These are phyloP conservation scores for Drosophila meridiana DNA, from an alignment of 2,888 invertebrate genomes.

Conservation along the genomic window DNA sequence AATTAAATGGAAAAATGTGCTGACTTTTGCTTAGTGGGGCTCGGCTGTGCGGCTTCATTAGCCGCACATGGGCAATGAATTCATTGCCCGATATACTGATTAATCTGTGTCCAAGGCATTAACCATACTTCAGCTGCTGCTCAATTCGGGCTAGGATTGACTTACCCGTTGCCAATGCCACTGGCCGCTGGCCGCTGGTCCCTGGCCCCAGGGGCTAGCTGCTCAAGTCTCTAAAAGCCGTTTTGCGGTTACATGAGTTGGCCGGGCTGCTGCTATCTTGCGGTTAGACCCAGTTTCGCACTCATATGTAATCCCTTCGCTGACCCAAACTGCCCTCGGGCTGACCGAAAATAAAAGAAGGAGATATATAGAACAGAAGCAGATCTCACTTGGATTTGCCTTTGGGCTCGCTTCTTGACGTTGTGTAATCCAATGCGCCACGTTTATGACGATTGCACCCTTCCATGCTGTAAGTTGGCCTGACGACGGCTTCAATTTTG, in stretches of 20 bases:
- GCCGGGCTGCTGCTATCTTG: constrained; percentile 32
- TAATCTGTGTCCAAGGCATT: constrained; percentile 79
- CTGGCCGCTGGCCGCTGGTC: constrained; percentile 7
- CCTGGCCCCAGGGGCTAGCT: constrained; percentile 18
- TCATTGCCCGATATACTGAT: constrained; percentile 62
- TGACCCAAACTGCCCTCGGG: constrained; percentile 63
- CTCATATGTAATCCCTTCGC: constrained; percentile 52
- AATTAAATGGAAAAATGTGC: constrained; percentile 49
- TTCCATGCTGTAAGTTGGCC: constrained; percentile 33
- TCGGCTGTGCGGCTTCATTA: constrained; percentile 30
- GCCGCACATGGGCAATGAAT: constrained; percentile 42
- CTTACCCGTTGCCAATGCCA: constrained; percentile 19
- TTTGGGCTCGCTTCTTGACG: constrained; percentile 22
- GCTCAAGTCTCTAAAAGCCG: constrained; percentile 45
- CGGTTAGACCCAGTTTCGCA: constrained; percentile 55
- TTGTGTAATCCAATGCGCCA: constrained; percentile 67
- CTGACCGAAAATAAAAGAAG: constrained; percentile 21
- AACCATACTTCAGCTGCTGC: constrained; percentile 34
- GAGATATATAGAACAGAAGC: neutral
- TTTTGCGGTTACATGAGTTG: constrained; percentile 66
- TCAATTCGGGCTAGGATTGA: neutral
- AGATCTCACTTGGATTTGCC: constrained; percentile 10
- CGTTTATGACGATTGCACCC: constrained; percentile 49
- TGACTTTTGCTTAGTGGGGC: constrained; percentile 1
- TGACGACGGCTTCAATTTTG: constrained; percentile 58